Evolutionary conservation across 2,113 vertebrate species (phyloP), one percentile per base, ranked within the genome.

Genomic region (Leucosticte australis): DNA sequence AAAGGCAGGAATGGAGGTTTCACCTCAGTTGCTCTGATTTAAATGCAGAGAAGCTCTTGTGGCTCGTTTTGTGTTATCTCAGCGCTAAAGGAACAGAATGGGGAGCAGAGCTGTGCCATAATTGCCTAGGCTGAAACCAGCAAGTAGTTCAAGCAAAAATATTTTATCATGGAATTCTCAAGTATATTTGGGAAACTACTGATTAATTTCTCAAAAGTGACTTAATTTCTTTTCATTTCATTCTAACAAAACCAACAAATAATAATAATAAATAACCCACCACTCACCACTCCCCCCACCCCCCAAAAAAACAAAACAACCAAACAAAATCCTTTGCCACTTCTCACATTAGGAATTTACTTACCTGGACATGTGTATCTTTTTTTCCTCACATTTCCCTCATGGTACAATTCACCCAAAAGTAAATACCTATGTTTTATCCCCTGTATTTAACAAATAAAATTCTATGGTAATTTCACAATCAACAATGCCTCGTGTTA

Each of bases 401-500:
- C 79, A 85, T 89, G 70, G 77, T 92, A 83, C 49, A 78, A 84
- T 87, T 96, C 79, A 92, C 70, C 75, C 91, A 90, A 64, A 27
- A 89, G 56, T n/a, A 89, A 53, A 87, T 71, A 92, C 70, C 87
- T 85, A 55, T 42, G 57, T 68, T 68, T 59, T 49, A 57, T 67
- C 46, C 74, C 69, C 56, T 46, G 39, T 87, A 91, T 95, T 97
- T 96, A 97, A 97, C 96, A 97, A 96, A 97, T 97, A 97, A 96
- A 97, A 97, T 97, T 97, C 92, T 85, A 74, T 35, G 82, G 93
- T 96, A 98, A 98, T 98, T 98, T 98, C 97, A 97, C 96, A 96
- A 94, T 96, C 96, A 97, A 96, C 97, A 98, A 97, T 95, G 97
- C 85, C 96, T 96, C 87, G 53, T 96, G 81, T 91, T 98, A 89